Evolutionary conservation across 2,113 vertebrate genomes (phyloP), one percentile per base, ranked within the genome.

Genomic region (Lepidothrix coronata): DNA sequence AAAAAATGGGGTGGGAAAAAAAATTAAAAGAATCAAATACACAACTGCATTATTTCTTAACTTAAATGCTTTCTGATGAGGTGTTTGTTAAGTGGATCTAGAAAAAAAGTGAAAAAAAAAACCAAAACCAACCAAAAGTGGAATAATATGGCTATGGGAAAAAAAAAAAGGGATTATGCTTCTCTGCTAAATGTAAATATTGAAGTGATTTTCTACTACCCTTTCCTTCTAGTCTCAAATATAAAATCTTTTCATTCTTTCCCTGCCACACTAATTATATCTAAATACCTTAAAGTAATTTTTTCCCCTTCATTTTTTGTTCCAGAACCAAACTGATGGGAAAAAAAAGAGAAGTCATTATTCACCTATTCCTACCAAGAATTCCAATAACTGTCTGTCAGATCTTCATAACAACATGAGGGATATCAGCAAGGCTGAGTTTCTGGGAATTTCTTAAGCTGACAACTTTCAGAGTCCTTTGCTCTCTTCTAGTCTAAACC

Each of bases 351-450:
- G 3, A 83, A 89, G 75, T 43, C 39, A 52, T 85, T 94, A 65
- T 95, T 91, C 85, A 55, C 48, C 41, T 87, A 35, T 85, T 66
- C 71, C 88, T 78, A 68, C 78, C 21, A 82, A 90, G 90, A 95
- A 95, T 92, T 94, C 79, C 74, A 94, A 82, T 92, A 94, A 82
- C 89, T 91, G 94, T 71, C 89, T 91, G 73, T 88, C 86, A 94
- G 77, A 85, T 91, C 80, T 89, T 96, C 89, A 30, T 94, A 92
- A 81, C 89, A 89, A 94, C 91, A 62, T 82, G 77, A 94, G 91
- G 65, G 54, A 95, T 94, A 84, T 85, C 91, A 95, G 93, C 58
- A 75, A 95, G 77, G 78, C 74, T 91, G 89, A 92, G 52, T 77
- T 86, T 87, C 93, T 48, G 16, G 37, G 75, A 93, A 46, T 71